These are phyloP conservation scores for Diglossa cyanea DNA, from an alignment of 2,797 vertebrate genomes.

Conservation along the genomic window DNA sequence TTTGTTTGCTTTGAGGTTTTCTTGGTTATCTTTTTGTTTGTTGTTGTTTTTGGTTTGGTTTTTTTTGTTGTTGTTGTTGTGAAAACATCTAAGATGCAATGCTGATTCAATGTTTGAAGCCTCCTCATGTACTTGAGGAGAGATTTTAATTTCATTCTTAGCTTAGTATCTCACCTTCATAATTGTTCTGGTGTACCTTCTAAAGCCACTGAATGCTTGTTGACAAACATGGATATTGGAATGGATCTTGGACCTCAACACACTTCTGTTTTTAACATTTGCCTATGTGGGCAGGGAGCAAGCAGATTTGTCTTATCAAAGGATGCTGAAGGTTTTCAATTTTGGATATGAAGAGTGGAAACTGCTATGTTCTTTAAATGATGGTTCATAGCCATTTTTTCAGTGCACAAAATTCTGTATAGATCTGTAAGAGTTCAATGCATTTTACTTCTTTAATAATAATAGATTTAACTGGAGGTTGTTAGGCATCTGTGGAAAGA, in stretches of 20 bases:
- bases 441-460: neutral
- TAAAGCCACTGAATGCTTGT: neutral
- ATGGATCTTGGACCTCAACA: neutral
- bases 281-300: neutral
- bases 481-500: neutral
- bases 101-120: neutral
- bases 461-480: neutral
- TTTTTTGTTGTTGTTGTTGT: neutral
- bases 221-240: neutral
- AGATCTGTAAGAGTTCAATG: neutral
- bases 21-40: no score
- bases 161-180: neutral
- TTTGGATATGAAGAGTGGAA: neutral
- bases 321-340: neutral
- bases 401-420: rapidly evolving
- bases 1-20: neutral
- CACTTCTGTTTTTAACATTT: neutral
- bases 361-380: neutral
- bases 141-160: neutral
- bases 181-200: neutral
- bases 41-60: no score
- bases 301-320: neutral
- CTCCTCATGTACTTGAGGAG: neutral
- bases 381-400: neutral
- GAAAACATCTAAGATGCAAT: neutral